Evolutionary conservation across 1,140 invertebrate genomes (phyloP).

Genomic region (Drosophila bifasciata): DNA sequence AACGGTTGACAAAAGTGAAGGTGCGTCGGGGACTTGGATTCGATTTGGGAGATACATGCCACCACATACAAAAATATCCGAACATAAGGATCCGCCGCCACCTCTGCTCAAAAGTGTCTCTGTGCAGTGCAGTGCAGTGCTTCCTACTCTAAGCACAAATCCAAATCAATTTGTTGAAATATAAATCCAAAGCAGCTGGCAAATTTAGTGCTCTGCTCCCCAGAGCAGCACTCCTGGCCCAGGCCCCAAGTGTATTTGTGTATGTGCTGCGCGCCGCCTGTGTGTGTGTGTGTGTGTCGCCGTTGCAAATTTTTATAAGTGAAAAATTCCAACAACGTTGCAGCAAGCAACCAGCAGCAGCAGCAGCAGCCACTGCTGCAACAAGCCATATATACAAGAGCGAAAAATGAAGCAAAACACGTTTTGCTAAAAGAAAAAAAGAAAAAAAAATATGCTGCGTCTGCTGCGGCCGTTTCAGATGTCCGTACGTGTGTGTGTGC

Average conservation of each 20-base stretch:
- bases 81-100: conserved; percentile 2
- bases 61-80: conserved; percentile 12
- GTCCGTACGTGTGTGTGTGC: conserved; percentile 51
- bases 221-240: too few relatives aligned
- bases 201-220: conserved; percentile 43
- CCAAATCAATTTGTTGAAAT: conserved; percentile 18
- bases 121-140: neutral
- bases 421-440: conserved; percentile 69
- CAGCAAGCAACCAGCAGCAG: conserved; percentile 29
- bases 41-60: neutral
- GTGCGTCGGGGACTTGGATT: conserved; percentile 36
- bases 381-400: conserved; percentile 67
- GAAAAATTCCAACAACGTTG: conserved; percentile 80
- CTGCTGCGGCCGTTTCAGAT: conserved; percentile 45
- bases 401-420: conserved; percentile 80
- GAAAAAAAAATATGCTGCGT: conserved; percentile 65
- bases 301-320: conserved; percentile 78
- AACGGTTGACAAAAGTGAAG: conserved; percentile 68
- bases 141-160: conserved; percentile 3
- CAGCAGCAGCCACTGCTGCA: conserved; percentile 32
- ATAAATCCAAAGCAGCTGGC: conserved; percentile 41
- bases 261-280: conserved; percentile 17
- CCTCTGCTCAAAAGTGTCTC: neutral
- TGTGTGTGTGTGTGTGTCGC: conserved; percentile 38
- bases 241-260: conserved; percentile 25